A percentile compares a stretch with the other conserved stretches of the same genome.
phyloP scores from a whole-genome alignment of 2,888 invertebrate genomes.

The Glaucopsyche alexis region DNA sequence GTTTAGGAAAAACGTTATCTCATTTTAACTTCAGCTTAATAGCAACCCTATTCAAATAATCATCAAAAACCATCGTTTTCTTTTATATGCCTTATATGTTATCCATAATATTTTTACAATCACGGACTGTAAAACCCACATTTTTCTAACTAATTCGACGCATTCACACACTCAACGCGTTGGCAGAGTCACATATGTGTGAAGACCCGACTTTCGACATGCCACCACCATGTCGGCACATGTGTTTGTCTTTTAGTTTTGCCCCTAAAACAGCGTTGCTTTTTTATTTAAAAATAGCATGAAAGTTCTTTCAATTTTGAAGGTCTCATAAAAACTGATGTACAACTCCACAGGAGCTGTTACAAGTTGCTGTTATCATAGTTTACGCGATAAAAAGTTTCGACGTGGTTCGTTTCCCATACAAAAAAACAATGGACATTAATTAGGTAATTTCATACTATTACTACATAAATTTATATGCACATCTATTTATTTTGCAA shows the following conservation, averaged over 20 bases:
- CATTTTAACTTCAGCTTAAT: neutral
- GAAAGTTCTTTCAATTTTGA: neutral
- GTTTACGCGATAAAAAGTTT: neutral
- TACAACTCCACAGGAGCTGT: neutral
- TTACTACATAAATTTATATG: too few species aligned
- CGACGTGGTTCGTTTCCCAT: too few species aligned
- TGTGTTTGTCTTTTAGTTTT: conserved; percentile 6
- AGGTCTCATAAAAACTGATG: neutral
- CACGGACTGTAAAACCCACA: neutral
- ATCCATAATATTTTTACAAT: conserved; percentile 21
- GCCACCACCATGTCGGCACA: conserved; percentile 29
- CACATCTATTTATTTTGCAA: too few species aligned
- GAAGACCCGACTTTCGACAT: neutral
- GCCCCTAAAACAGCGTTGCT: neutral
- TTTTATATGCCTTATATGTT: conserved; percentile 13
- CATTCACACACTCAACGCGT: conserved; percentile 24
- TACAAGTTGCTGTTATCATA: neutral
- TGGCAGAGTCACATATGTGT: conserved; percentile 19
- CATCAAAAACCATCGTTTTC: neutral
- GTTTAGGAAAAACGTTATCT: neutral
- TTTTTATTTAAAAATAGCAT: neutral
- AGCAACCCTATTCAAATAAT: conserved; percentile 4
- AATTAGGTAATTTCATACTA: too few species aligned
- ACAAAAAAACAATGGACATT: too few species aligned
- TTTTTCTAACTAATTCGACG: neutral